phyloP scores from a whole-genome alignment of 2,113 vertebrate genomes.

The Dascyllus trimaculatus region DNA sequence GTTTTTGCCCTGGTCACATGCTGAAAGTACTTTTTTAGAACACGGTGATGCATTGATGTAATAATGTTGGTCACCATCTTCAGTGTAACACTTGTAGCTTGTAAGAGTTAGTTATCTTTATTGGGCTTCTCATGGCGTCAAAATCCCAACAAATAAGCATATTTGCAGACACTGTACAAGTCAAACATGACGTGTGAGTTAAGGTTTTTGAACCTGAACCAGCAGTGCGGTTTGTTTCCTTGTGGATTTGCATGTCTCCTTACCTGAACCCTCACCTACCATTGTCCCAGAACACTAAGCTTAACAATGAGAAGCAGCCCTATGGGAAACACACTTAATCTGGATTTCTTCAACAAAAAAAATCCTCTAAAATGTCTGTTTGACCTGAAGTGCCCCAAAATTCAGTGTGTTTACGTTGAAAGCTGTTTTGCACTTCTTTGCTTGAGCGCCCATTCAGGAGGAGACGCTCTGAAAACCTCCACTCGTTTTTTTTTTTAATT shows the following conservation, averaged over 20 bases:
- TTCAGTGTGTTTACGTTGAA: background rate
- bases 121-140: no score
- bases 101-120: no score
- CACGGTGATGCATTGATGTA: no score
- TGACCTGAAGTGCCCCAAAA: background rate
- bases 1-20: no score
- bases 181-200: no score
- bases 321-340: background rate
- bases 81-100: no score
- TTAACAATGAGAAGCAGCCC: background rate
- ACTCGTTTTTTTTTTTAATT: background rate
- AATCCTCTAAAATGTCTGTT: background rate
- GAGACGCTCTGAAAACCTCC: conserved; percentile 6
- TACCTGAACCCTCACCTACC: background rate
- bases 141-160: no score
- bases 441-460: background rate
- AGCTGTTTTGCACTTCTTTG: background rate
- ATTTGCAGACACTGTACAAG: no score
- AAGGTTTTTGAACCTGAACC: background rate
- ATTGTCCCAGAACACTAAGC: background rate
- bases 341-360: background rate
- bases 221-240: background rate
- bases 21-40: no score
- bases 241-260: background rate
- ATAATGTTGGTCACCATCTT: no score